Conservation (phyloP, 2,113 vertebrate species). For the Alouatta palliata region DNA sequence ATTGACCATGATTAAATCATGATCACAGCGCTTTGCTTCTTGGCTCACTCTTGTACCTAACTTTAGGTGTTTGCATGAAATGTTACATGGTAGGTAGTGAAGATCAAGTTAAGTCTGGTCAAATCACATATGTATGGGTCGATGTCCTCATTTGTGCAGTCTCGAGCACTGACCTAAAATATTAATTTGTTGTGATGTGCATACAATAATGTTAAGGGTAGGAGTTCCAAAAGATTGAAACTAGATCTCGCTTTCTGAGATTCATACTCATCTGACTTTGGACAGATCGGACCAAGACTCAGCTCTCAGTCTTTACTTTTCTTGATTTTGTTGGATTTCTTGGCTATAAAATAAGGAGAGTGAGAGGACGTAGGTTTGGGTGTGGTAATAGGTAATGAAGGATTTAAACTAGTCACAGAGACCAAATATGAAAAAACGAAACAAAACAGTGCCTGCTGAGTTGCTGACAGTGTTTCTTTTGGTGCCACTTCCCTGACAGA, state of each 20-base stretch:
- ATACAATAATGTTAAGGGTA: neutral
- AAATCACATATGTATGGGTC: neutral
- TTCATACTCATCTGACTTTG: neutral
- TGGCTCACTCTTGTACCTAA: no score
- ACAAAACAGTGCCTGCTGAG: neutral
- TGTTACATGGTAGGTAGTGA: neutral
- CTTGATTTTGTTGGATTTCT: neutral
- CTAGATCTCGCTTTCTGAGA: neutral
- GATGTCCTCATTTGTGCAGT: neutral
- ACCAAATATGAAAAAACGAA: neutral
- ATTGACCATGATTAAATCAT: neutral
- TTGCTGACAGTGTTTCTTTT: neutral
- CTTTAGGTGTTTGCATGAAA: neutral
- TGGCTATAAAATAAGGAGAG: neutral
- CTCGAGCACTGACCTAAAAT: neutral
- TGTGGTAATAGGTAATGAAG: neutral
- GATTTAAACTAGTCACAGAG: neutral
- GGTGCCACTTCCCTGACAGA: rapidly evolving
- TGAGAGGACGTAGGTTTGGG: neutral
- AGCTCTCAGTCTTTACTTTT: neutral
- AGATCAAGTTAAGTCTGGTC: neutral
- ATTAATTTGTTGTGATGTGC: neutral
- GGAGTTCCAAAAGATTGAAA: neutral
- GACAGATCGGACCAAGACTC: neutral
- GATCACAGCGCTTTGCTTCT: neutral